Base-by-base conservation (phyloP, 1,140 invertebrate genomes). In the Oreohelix idahoensis region DNA sequence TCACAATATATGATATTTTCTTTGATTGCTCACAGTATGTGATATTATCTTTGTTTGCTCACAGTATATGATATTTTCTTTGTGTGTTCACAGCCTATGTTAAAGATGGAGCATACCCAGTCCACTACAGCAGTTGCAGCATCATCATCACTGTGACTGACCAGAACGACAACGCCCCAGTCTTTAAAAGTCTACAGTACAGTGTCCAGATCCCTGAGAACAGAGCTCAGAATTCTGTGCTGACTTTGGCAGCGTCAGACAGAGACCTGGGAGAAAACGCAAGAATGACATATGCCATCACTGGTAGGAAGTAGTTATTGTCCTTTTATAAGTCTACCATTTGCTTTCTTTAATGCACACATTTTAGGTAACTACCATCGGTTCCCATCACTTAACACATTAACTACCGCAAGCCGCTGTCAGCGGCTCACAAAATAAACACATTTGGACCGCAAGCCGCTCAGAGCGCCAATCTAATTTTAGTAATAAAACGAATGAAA, bases 221-320 rank as follows among this genome's bases (percentile, higher is more conserved):
- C 84, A 81, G 81, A 29, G 74, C 93, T 10, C 97, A 97, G 91
- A 94, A 94, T 23, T 95, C 95, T 0, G 95, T 94, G 29, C 82
- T 87, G 42, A 83, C 81, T 1, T 63, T 89, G 63, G 82, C 86
- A 0, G 98, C 97, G 0, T 96, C 95, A 71, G 97, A 99, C 91
- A 94, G 95, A 5, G 98, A 99, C 91, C 94, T 96, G 86, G 96
- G 96, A 17, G 92, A 95, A 17, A 98, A 98, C 91, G 96, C 96
- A 1, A 95, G 95, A 86, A 94, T 99, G 66, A 93, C 96, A 38
- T 99, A 99, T 91, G 97, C 97, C 87, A 98, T 99, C 83, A 96
- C 98, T 15, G 97, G 98, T 91, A 97, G 81, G 87, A 85, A 0
- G 23, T 45, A 36, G 42, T 15, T 45, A 45, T 45, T n/a, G n/a